Conservation (phyloP, 2,797 vertebrate species). For the Chiroxiphia lanceolata region DNA sequence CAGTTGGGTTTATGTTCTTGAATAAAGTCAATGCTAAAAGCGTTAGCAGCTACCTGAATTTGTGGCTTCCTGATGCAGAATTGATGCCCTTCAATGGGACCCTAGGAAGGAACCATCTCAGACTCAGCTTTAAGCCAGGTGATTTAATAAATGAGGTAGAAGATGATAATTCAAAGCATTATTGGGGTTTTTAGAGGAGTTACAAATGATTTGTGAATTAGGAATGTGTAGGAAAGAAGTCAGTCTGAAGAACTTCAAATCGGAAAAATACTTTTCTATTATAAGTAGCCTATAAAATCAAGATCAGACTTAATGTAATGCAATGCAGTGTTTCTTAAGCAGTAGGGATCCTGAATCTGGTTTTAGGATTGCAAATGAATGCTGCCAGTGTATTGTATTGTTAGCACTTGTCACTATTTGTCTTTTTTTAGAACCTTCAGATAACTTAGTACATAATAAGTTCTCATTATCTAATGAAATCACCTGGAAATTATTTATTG, state of each 20-base stretch:
- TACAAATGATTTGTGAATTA: not conserved
- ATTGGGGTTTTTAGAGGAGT: not conserved
- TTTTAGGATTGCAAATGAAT: not conserved
- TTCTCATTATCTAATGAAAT: conserved; percentile 54
- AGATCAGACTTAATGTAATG: not conserved
- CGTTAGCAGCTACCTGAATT: not conserved
- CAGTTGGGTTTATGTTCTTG: not conserved
- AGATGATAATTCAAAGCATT: not conserved
- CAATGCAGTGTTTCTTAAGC: not conserved
- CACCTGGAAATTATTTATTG: conserved; percentile 51
- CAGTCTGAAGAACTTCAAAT: not conserved
- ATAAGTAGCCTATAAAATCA: not conserved
- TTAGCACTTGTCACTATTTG: not conserved
- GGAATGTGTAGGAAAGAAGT: not conserved
- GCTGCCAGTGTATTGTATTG: not conserved
- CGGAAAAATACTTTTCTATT: not conserved
- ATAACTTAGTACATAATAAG: conserved; percentile 17
- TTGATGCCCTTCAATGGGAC: not conserved
- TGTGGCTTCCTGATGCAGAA: not conserved
- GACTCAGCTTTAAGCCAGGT: not conserved
- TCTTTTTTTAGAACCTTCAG: conserved; percentile 9
- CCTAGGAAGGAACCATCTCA: not conserved
- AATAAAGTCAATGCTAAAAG: not conserved
- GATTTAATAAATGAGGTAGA: not conserved
- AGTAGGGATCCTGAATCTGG: not conserved